phyloP scores from a whole-genome alignment of 2,113 vertebrate genomes.

The Oncorhynchus mykiss region DNA sequence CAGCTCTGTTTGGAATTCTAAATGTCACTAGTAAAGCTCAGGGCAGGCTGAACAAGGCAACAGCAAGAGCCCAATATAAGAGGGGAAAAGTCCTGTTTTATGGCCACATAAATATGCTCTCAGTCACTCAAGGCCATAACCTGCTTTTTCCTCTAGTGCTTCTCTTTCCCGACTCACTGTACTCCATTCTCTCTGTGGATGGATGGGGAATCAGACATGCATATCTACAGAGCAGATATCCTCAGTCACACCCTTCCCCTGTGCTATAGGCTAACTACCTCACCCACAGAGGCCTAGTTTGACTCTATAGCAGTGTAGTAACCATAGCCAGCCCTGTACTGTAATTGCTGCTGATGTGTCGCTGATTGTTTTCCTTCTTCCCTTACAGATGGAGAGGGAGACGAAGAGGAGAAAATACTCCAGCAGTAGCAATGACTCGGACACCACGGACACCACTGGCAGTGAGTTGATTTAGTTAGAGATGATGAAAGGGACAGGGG shows the following conservation, averaged over 20 bases:
- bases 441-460: conserved; percentile 96
- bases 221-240: conserved; percentile 5
- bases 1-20: conserved; percentile 48
- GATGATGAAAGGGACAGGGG: background rate
- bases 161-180: conserved; percentile 15
- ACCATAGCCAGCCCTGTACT: background rate
- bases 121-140: conserved; percentile 41
- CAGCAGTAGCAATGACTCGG: conserved; percentile 97
- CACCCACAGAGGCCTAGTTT: background rate
- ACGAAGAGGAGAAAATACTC: conserved; percentile 97
- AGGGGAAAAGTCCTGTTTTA: conserved; percentile 66
- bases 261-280: background rate
- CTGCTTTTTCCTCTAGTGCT: conserved; percentile 30
- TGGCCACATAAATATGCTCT: conserved; percentile 62
- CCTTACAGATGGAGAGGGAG: conserved; percentile 87
- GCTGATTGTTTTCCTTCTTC: background rate
- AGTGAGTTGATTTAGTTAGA: conserved; percentile 80
- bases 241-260: background rate
- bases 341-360: background rate
- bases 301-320: background rate
- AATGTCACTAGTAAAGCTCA: conserved; percentile 51
- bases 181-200: background rate
- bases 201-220: conserved; percentile 1
- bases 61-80: conserved; percentile 54
- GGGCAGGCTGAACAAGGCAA: conserved; percentile 38